A percentile compares a stretch with the other conserved stretches of the same genome.
Evolutionary conservation across 2,113 vertebrate species (phyloP).

Genomic region (Myotis davidii): DNA sequence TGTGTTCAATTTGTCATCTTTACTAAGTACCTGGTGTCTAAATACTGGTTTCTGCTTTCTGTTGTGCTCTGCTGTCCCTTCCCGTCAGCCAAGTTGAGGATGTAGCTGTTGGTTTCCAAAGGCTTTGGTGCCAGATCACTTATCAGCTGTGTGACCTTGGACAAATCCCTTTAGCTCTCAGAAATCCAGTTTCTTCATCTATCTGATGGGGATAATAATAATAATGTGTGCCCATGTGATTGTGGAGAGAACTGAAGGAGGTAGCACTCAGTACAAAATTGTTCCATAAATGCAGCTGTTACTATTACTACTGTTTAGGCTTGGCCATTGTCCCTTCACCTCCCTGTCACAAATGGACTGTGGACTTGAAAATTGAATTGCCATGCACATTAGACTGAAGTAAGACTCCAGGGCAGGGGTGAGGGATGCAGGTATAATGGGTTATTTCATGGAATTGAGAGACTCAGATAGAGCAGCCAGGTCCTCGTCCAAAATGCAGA

Average conservation of each 20-base stretch:
- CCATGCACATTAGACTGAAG: neutral
- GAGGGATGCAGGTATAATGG: neutral
- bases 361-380: neutral
- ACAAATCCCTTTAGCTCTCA: neutral
- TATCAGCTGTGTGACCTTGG: neutral
- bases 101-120: neutral
- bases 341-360: neutral
- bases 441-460: neutral
- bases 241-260: neutral
- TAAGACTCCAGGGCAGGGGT: neutral
- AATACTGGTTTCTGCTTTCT: neutral
- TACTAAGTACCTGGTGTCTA: neutral
- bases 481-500: neutral
- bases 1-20: neutral
- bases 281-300: neutral
- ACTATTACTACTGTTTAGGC: neutral
- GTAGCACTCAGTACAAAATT: neutral
- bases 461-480: neutral
- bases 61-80: neutral
- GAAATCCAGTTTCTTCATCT: slow-evolving; percentile 4
- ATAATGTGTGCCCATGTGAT: neutral
- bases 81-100: neutral
- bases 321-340: neutral
- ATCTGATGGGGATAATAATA: neutral
- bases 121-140: neutral